Percentiles rank a stretch among this genome's conserved stretches.
Conservation (phyloP, 35 echinoderm and acorn worm genomes). For the Acanthaster planci region DNA sequence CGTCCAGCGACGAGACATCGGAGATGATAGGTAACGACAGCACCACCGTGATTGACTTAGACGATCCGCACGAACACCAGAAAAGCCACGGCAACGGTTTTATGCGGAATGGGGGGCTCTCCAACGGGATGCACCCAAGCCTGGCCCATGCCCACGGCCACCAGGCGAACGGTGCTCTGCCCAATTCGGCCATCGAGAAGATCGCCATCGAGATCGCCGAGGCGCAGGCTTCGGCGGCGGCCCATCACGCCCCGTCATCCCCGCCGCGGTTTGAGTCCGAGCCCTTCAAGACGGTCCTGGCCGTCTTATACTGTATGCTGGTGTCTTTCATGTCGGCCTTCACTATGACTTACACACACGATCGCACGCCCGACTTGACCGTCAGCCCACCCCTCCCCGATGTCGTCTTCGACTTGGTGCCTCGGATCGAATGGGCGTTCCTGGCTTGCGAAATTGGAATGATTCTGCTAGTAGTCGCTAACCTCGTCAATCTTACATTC, state of each 20-base stretch:
- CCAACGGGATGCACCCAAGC: too few relatives aligned
- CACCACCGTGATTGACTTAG: neutral
- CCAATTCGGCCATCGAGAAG: neutral
- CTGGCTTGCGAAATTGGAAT: slow-evolving; percentile 84
- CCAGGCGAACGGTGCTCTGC: neutral
- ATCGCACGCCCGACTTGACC: slow-evolving; percentile 83
- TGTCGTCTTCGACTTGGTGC: slow-evolving; percentile 86
- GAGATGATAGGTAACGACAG: slow-evolving; percentile 11
- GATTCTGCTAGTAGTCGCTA: slow-evolving; percentile 50
- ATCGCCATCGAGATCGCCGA: slow-evolving; percentile 17
- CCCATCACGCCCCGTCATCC: neutral
- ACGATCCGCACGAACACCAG: neutral
- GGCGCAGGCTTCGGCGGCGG: neutral
- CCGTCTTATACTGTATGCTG: slow-evolving; percentile 64
- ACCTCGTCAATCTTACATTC: slow-evolving; percentile 58
- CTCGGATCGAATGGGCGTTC: slow-evolving; percentile 93
- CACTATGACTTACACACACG: slow-evolving; percentile 82
- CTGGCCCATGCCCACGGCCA: too few relatives aligned
- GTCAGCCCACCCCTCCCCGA: slow-evolving; percentile 92
- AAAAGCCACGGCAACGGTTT: too few relatives aligned
- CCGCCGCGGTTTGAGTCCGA: slow-evolving; percentile 32
- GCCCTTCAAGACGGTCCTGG: slow-evolving; percentile 73
- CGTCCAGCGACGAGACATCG: neutral
- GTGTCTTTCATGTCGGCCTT: slow-evolving; percentile 87
- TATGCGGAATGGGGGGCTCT: too few relatives aligned